Evolutionary conservation across 2,797 vertebrate species (phyloP), one percentile per base, ranked within the genome.

Genomic region (Odontamblyopus rebecca): DNA sequence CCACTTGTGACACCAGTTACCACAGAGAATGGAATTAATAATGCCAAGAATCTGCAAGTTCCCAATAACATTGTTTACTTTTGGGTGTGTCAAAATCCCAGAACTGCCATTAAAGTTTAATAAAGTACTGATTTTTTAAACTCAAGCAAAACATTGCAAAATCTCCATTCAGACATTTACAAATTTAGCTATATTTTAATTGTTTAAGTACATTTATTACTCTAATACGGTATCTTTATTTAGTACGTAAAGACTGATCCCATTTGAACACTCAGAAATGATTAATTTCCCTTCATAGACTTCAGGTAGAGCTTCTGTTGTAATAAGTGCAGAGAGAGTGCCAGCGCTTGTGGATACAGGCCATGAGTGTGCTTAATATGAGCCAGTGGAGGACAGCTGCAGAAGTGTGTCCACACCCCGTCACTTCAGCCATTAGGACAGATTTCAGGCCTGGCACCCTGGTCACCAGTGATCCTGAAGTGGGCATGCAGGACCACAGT

Each of bases 381-480:
- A 72, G 67, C 74, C 76, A 85, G 78, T 79, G 76, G 79, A 73
- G 75, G 73, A 80, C 79, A 85, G 83, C 83, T 88, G 72, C 64
- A 78, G 78, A 87, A 81, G 85, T 80, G 59, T 86, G 87, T 83
- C 38, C 1, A 80, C 82, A 85, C 79, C 83, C 84, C 67, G 60
- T 81, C 35, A 26, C 73, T 69, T 71, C 70, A 79, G 71, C 80
- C 77, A 83, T 88, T 87, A 86, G 76, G 62, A 53, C 70, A 79
- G 83, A 81, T 85, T 85, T 86, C 73, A 75, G 84, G 77, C 78
- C 80, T 74, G 77, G 69, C 70, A 56, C 63, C 70, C 73, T 85
- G 68, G 84, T 87, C 83, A 80, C 71, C 80, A 54, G 63, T 87
- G 86, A 89, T 84, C 75, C 78, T 85, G 70, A 89, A 78, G 66